Percentiles rank a stretch among this genome's conserved stretches.
Evolutionary conservation across 2,113 vertebrate genomes (phyloP).

Genomic region (Chionodraco myersi): DNA sequence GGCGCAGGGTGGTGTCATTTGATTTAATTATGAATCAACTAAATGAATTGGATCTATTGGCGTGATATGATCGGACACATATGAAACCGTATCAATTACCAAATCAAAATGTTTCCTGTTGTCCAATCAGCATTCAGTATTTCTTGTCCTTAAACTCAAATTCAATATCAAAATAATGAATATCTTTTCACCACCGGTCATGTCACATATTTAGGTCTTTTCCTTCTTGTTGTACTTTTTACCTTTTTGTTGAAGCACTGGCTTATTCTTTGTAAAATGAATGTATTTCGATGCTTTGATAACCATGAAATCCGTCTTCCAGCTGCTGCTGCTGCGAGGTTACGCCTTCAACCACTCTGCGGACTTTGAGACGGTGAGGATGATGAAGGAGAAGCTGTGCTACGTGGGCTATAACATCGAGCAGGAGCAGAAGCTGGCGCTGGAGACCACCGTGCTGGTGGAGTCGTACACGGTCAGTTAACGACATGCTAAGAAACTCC

Average conservation of each 20-base stretch:
- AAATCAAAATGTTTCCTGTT: not conserved
- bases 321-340: constrained; percentile 38
- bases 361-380: constrained; percentile 36
- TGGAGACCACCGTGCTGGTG: constrained; percentile 29
- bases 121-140: not conserved
- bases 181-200: not conserved
- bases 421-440: constrained; percentile 41
- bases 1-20: too few relatives aligned
- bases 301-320: not conserved
- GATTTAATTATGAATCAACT: too few relatives aligned
- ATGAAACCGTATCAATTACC: too few relatives aligned
- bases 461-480: constrained; percentile 38
- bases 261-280: not conserved
- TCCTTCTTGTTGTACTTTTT: not conserved
- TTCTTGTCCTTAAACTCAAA: not conserved
- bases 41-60: too few relatives aligned
- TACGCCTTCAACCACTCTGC: constrained; percentile 44
- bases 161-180: not conserved
- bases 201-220: too few relatives aligned
- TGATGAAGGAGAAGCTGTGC: constrained; percentile 46
- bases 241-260: not conserved
- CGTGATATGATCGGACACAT: too few relatives aligned
- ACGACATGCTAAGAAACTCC: too few relatives aligned
- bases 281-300: not conserved
- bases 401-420: constrained; percentile 38